A percentile compares a stretch with the other conserved stretches of the same genome.
These are phyloP conservation scores for Gopherus evgoodei DNA, from an alignment of 2,113 vertebrate genomes.

Conservation along the genomic window DNA sequence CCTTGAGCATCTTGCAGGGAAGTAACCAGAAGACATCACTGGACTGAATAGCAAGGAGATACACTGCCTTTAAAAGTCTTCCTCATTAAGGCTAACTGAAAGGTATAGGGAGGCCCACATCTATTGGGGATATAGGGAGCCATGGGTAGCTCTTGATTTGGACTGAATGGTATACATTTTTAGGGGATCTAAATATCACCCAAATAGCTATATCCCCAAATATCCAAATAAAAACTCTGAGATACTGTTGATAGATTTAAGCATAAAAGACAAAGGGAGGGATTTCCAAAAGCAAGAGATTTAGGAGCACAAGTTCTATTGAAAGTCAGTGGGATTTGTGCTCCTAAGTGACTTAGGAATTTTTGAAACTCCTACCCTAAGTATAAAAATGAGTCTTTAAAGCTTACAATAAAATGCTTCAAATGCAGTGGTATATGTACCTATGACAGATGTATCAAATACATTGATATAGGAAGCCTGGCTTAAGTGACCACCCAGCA, in stretches of 20 bases:
- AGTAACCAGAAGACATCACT: neutral
- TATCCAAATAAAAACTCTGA: neutral
- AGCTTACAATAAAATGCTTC: neutral
- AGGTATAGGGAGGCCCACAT: neutral
- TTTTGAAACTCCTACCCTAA: neutral
- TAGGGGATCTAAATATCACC: neutral
- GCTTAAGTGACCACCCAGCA: neutral
- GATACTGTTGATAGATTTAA: neutral
- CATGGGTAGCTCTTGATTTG: neutral
- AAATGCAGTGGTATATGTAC: neutral
- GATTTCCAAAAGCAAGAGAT: neutral
- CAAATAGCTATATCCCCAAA: neutral
- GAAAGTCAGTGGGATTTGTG: neutral
- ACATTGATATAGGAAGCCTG: neutral
- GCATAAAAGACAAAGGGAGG: neutral
- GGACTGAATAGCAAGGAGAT: neutral
- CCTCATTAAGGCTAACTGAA: neutral
- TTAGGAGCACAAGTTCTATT: neutral
- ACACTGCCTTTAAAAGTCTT: neutral
- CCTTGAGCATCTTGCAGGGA: neutral
- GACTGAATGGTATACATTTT: accelerated
- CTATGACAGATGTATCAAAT: neutral
- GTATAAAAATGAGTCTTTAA: neutral
- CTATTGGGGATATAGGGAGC: neutral
- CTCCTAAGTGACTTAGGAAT: neutral